Base-by-base conservation (phyloP, 2,888 invertebrate species). In the Endotricha flammealis region DNA sequence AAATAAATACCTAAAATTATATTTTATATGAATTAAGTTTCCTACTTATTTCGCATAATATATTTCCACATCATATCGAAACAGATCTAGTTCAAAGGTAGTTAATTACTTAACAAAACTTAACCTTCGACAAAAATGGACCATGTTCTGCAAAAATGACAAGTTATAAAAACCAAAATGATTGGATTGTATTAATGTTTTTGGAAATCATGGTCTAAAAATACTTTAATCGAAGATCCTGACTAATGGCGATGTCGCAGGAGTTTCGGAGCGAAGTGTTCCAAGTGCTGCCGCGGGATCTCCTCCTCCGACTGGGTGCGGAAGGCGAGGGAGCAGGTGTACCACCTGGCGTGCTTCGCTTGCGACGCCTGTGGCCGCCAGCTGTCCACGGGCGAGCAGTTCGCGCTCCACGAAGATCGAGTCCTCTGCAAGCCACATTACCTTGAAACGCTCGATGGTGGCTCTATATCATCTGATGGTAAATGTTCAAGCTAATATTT, bases 281-380 rank as follows among this genome's bases (percentile, higher is more conserved):
- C 97, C 32, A 97, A 97, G 76, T 99, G 99, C 81, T 92, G 93
- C 56, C 91, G 98, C 35, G 92, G 93, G 55, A 97, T 99, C 66
- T 95, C 96, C 10, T 92, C 98, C 10, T 95, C 96, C 28, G 99
- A 99, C 86, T 99, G 99, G 99, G 98, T 99, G 62, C 90, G 99
- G 45, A 92, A 97, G 68, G 99, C 99, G 20, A 89, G 95, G 34
- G 95, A 95, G 65, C 93, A 95, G 75, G 96, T 99, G 17, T 99
- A 98, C 87, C 99, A 99, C 85, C 89, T 99, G 73, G 99, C 99
- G 30, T 99, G 99, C 86, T 99, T 99, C 86, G 97, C 98, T 11
- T 99, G 99, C 81, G 97, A 98, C 78, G 95, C 96, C 41, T 97
- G 97, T 77, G 95, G 96, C 57, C 90, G 96, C 17, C 97, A 97